Percentiles rank a stretch among this genome's conserved stretches.
These are phyloP conservation scores for Artibeus jamaicensis DNA, from an alignment of 2,797 vertebrate species.

Conservation along the genomic window DNA sequence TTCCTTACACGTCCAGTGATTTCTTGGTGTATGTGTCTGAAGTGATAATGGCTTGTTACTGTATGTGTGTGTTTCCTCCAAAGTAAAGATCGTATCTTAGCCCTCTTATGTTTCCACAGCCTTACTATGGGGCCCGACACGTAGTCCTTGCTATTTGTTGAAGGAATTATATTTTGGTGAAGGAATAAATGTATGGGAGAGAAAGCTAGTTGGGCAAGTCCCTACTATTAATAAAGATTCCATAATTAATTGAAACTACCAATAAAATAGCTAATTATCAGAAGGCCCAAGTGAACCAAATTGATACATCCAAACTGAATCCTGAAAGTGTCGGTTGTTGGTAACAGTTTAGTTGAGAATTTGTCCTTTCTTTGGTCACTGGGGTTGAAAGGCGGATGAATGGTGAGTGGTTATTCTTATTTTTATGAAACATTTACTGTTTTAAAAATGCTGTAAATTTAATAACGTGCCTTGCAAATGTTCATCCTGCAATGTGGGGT, in stretches of 20 bases:
- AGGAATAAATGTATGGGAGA: conserved; percentile 22
- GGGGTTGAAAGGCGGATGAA: neutral
- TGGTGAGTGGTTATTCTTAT: neutral
- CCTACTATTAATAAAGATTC: conserved; percentile 17
- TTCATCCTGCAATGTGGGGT: neutral
- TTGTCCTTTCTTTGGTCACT: neutral
- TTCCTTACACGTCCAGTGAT: neutral
- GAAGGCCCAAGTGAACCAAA: neutral
- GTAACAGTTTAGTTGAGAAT: neutral
- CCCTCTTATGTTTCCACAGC: neutral
- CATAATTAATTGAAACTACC: neutral
- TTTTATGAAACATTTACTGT: conserved; percentile 28
- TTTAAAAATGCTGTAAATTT: conserved; percentile 9
- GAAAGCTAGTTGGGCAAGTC: neutral
- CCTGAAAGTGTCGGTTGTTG: neutral
- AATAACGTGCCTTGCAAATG: neutral
- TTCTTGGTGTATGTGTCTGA: neutral
- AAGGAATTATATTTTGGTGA: conserved; percentile 19
- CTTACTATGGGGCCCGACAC: neutral
- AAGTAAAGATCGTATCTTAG: neutral
- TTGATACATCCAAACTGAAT: neutral
- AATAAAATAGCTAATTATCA: conserved; percentile 28
- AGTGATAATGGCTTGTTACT: neutral
- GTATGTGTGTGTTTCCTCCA: neutral
- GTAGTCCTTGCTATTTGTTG: neutral